Conservation (phyloP, 2,797 vertebrate species). For the Chrysocyon brachyurus region DNA sequence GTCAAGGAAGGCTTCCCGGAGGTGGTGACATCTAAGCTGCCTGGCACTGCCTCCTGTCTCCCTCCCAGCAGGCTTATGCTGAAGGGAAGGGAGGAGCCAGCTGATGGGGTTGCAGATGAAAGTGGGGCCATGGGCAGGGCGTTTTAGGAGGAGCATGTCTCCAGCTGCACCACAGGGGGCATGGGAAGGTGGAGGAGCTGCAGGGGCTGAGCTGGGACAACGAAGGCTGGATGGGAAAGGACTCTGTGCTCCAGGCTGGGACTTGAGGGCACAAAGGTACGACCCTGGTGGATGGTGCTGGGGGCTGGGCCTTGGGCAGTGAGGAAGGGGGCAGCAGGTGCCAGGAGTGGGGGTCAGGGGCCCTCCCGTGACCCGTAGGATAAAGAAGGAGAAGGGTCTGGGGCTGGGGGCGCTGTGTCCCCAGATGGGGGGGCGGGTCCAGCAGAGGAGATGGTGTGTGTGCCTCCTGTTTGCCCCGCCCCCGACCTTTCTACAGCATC, state of each 20-base stretch:
- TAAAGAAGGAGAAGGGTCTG: not conserved
- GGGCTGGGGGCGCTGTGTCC: fast-evolving
- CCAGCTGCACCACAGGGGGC: not conserved
- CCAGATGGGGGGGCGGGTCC: not conserved
- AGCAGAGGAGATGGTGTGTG: not conserved
- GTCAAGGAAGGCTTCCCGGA: constrained; percentile 12
- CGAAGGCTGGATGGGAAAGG: too few species aligned
- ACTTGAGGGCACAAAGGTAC: not conserved
- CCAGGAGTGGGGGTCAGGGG: not conserved
- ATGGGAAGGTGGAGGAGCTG: not conserved
- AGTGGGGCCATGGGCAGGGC: not conserved
- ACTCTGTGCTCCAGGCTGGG: not conserved
- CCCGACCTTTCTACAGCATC: not conserved
- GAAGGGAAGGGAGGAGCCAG: not conserved
- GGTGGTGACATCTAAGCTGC: not conserved
- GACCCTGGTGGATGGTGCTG: fast-evolving
- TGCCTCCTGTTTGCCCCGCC: too few species aligned
- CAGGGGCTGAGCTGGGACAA: not conserved
- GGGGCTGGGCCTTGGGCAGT: not conserved
- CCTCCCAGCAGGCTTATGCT: not conserved
- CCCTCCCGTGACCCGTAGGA: not conserved
- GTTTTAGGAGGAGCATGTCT: not conserved
- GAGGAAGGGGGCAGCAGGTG: fast-evolving
- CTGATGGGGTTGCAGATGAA: fast-evolving
- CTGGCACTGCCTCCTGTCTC: not conserved